Base-by-base conservation (phyloP, 2,113 vertebrate genomes). In the Sitta europaea region DNA sequence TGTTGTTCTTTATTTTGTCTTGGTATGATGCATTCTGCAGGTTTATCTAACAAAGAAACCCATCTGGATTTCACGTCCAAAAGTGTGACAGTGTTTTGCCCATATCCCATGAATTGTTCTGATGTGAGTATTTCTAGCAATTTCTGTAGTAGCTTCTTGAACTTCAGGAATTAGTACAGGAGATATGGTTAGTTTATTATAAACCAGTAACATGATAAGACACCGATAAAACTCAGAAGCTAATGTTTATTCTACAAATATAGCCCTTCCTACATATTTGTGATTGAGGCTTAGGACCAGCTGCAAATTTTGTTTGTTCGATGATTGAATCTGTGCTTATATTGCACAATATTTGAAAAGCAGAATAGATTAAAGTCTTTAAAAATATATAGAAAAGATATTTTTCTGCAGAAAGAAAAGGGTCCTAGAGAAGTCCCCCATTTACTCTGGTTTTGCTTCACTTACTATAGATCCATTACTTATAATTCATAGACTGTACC, bases 271-370 rank as follows among this genome's bases (percentile, higher is more conserved):
- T 57, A 38, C 54, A 3, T 40, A 74, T 43, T 59, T 78, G 33
- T 28, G 25, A 65, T 38, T 24, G 25, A 86, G 51, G 12, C 29
- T 74, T 43, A 71, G 50, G 81, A 82, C 21, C 67, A 91, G 42
- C 15, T 88, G 58, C 38, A 61, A 14, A 14, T 50, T 87, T 73
- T 42, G 40, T 59, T 82, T 72, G 36, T 43, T 72, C 87, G 36
- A 0, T 33, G 29, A 68, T 81, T 71, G 45, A 13, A 68, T 68
- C 47, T 70, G 35, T 70, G 48, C 29, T 57, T 61, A 45, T 9
- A 65, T 79, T 88, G 74, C 85, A 88, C 74, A 76, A 58, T 82
- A 65, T 47, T 45, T 85, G 35, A 84, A 87, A 79, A 78, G 13
- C 29, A 72, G 38, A 87, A 45, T 3, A 71, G 57, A 81, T 59